phyloP scores from a whole-genome alignment of 2,113 vertebrate genomes.

The Periophthalmus modestus region DNA sequence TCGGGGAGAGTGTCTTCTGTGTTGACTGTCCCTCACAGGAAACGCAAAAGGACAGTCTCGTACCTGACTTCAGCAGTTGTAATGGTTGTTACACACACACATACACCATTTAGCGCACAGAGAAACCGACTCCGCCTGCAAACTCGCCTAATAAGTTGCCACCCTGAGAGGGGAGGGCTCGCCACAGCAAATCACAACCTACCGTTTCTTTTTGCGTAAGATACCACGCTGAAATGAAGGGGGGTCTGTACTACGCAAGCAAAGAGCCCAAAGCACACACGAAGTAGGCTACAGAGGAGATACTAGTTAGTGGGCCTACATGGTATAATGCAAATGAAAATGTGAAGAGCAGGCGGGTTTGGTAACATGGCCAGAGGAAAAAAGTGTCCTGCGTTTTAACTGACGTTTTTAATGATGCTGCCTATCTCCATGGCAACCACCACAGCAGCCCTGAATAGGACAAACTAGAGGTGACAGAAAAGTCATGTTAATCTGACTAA shows the following conservation, averaged over 20 bases:
- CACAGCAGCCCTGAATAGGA: not conserved
- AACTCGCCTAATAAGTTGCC: constrained; percentile 72
- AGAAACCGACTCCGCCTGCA: constrained; percentile 64
- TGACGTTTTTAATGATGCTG: constrained; percentile 12
- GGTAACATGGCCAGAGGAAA: not conserved
- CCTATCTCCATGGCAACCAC: constrained; percentile 19
- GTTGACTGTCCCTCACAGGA: constrained; percentile 53
- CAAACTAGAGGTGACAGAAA: not conserved
- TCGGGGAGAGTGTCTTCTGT: not conserved
- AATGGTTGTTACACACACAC: constrained; percentile 20
- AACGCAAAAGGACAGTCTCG: constrained; percentile 72
- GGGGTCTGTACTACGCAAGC: constrained; percentile 7
- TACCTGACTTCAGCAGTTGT: constrained; percentile 65
- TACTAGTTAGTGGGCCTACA: not conserved
- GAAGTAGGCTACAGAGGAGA: not conserved
- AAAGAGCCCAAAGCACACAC: not conserved
- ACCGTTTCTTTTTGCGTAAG: constrained; percentile 62
- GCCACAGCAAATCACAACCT: constrained; percentile 67
- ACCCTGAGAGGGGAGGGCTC: constrained; percentile 55
- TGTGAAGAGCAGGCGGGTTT: not conserved
- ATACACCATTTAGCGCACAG: constrained; percentile 68
- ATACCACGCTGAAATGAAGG: constrained; percentile 9
- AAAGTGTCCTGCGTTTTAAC: not conserved
- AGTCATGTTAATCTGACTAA: not conserved
- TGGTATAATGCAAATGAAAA: too few relatives aligned